Evolutionary conservation across 2,113 vertebrate species (phyloP), one percentile per base, ranked within the genome.

Genomic region (Thunnus thynnus): DNA sequence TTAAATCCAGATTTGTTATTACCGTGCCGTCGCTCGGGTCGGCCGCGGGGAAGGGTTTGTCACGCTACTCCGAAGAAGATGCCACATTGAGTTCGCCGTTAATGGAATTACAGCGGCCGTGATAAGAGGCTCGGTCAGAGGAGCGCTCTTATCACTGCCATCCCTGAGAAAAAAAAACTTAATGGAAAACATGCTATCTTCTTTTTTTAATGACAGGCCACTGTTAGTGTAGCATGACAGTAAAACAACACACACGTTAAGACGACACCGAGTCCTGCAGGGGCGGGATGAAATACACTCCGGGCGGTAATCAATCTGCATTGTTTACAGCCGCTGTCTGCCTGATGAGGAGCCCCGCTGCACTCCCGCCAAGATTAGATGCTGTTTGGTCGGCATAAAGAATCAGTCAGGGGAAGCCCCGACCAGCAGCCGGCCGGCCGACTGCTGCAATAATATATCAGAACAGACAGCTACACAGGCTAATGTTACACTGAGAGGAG

Each of bases 321-420:
- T 79, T 89, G 89, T 92, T 93, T 92, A 90, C 85, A 70, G 87
- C 57, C n/a, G 41, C 76, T 79, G 85, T 85, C 85, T 5, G 82
- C 74, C 86, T 87, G 83, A 91, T 86, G 90, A 91, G 82, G 73
- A 88, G 83, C 74, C 79, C 58, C 60, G 52, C 82, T 72, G 70
- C 83, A 72, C 84, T 65, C 60, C 58, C 66, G 25, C 78, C 56
- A 75, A 88, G 72, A 91, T 88, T 74, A 90, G 75, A 84, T 57
- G 84, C 79, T 76, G 85, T 86, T 88, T 71, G 70, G 51, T 82
- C 70, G 76, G 85, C 65, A 76, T 77, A 69, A 85, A 82, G 72
- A 85, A 90, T 88, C 86, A 77, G 84, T 85, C 70, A 88, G 82
- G 78, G 84, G 84, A 84, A 84, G 73, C 82, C 83, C 80, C 52